These are phyloP conservation scores for Myopa tessellatipennis DNA, from an alignment of 2,888 invertebrate species.

Conservation along the genomic window DNA sequence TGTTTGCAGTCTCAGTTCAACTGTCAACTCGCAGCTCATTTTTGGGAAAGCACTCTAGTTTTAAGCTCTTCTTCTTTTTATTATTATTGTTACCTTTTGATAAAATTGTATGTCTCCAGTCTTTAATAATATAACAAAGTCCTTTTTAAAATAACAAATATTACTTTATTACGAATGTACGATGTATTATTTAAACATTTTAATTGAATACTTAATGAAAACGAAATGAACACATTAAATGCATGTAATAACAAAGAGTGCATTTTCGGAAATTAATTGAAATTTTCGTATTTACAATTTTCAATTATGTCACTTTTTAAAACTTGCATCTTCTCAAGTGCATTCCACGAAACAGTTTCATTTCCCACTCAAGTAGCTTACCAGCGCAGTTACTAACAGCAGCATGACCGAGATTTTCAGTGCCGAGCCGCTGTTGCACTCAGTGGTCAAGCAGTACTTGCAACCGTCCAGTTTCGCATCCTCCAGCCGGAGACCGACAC, in stretches of 20 bases:
- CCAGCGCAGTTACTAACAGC: not conserved
- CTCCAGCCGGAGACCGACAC: not conserved
- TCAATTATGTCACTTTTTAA: not conserved
- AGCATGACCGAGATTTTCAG: conserved; percentile 21
- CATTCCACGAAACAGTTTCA: not conserved
- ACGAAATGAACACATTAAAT: not conserved
- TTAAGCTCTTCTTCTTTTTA: too few relatives aligned
- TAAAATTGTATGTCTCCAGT: too few relatives aligned
- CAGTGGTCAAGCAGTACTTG: conserved; percentile 23
- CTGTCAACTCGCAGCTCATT: too few relatives aligned
- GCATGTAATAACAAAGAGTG: not conserved
- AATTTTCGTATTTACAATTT: not conserved
- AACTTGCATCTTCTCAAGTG: not conserved
- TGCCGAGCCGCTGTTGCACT: conserved; percentile 33
- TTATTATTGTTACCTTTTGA: too few relatives aligned
- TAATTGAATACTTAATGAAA: too few relatives aligned
- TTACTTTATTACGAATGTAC: too few relatives aligned
- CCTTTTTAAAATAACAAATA: too few relatives aligned
- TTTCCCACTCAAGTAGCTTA: not conserved
- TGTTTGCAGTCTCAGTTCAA: too few relatives aligned
- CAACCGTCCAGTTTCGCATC: conserved; percentile 13
- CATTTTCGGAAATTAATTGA: not conserved
- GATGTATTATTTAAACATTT: too few relatives aligned
- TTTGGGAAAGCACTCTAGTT: too few relatives aligned
- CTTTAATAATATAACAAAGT: too few relatives aligned